These are phyloP conservation scores for Ormyrus rosae DNA, from an alignment of 2,888 invertebrate species.

Conservation along the genomic window DNA sequence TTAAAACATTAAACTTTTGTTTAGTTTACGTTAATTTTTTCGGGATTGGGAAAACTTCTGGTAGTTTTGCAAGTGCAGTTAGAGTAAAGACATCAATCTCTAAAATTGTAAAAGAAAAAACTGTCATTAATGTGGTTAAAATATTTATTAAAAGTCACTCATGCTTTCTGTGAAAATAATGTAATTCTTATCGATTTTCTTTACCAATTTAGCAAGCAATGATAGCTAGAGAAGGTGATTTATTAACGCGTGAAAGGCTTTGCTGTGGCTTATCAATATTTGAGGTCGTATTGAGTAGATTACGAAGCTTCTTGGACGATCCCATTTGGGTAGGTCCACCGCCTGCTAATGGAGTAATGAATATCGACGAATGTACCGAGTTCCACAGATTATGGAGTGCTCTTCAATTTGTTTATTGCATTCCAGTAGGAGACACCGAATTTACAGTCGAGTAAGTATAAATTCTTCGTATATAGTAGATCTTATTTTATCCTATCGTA, in stretches of 20 bases:
- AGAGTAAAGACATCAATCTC: too few relatives aligned
- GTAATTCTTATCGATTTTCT: too few relatives aligned
- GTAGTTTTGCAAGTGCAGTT: too few relatives aligned
- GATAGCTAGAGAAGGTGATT: constrained; percentile 95
- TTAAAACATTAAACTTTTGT: too few relatives aligned
- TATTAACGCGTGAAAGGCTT: constrained; percentile 95
- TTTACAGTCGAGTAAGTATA: constrained; percentile 94
- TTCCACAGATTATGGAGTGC: constrained; percentile 99
- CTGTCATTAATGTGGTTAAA: too few relatives aligned
- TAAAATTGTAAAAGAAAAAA: too few relatives aligned
- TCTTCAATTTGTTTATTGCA: constrained; percentile 97
- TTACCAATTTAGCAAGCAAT: constrained; percentile 86
- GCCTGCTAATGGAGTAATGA: constrained; percentile 95
- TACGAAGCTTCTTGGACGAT: constrained; percentile 90
- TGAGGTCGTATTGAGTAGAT: constrained; percentile 92
- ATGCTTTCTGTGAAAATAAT: too few relatives aligned
- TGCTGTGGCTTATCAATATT: constrained; percentile 99
- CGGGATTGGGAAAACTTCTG: too few relatives aligned
- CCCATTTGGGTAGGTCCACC: constrained; percentile 94
- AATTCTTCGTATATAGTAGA: constrained; percentile 21
- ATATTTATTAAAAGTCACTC: too few relatives aligned
- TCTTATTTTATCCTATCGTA: not conserved
- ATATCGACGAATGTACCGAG: constrained; percentile 97
- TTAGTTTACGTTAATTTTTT: too few relatives aligned
- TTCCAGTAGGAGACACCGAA: constrained; percentile 96